Base-by-base conservation (phyloP, 2,888 invertebrate species). In the Philopedon plagiatum region DNA sequence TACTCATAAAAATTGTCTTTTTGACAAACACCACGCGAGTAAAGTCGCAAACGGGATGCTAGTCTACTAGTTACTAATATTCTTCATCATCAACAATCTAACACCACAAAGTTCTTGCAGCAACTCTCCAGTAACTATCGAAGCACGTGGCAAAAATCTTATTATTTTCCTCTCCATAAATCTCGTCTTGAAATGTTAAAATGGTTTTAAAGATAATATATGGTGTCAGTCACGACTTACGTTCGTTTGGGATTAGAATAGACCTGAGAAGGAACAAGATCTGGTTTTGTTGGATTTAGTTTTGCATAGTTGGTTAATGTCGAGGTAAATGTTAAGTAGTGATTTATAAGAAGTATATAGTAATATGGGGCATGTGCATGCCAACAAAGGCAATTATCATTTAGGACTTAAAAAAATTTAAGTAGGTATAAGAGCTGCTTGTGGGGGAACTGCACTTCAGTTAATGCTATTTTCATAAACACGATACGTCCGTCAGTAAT, bases 131-230 rank as follows among this genome's bases (percentile, higher is more conserved):
- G 7, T 39, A 26, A 32, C 23, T 56, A 32, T 46, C 29, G 57
- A 21, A 67, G 70, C 73, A 70, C 73, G 69, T 73, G 73, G 66
- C 73, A 73, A 73, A 73, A 73, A 65, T 69, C 61, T 51, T 63
- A 73, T 69, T 65, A 73, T 73, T 69, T 73, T 69, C 73, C 9
- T 64, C 46, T 54, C 57, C 56, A 70, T 73, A 73, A 73, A 73
- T 73, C 73, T 70, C 46, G 37, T 61, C 39, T 66, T 66, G 65
- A 73, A 73, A 73, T 73, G 70, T 70, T 70, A 66, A 70, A 70
- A 73, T 49, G 66, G 70, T 66, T 70, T 49, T 73, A 73, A 58
- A 73, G 70, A 73, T 70, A 73, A 73, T 73, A 69, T 70, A 70
- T 58, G 66, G 58, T 73, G 73, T 70, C 70, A 66, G 73, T 65